Evolutionary conservation across 1,140 invertebrate species (phyloP), one percentile per base, ranked within the genome.

Genomic region (Trigoniulus corallinus): DNA sequence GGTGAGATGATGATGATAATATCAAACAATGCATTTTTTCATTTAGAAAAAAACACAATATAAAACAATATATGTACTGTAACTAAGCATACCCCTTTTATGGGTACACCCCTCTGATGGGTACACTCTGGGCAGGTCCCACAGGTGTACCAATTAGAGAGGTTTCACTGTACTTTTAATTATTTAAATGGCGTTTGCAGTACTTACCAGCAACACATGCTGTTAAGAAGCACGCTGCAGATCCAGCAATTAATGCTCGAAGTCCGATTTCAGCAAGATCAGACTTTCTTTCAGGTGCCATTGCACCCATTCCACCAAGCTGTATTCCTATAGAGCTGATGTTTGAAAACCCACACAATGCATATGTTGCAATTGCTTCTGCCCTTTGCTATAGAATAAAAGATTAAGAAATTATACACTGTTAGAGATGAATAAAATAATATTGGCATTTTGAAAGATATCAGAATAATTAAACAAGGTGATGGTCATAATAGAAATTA

Each of bases 271-370:
- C 44, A 0, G 71, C 53, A 4, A 73, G 47, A 47, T 70, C 50
- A 26, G 71, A 59, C 53, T 78, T 74, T 54, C 84, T 76, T 1
- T 76, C 69, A 0, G 92, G 92, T 0, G 84, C 80, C 68, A 98
- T 72, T 1, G 80, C 75, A 0, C 75, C 69, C n/a, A 97, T 64
- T 0, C 75, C 75, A 0, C 88, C 88, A 4, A 97, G 75, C 63
- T 88, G 77, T 40, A 94, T 89, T 2, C 89, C 92, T 24, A 96
- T 76, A 0, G 88, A 87, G 0, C 79, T 75, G 2, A 92, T 81
- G 73, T 98, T 98, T 0, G 91, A 81, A 69, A 98, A 47, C 4
- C 46, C 46, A 20, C 46, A 47, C 26, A 47, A 47, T 7, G 46
- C 46, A 20, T 47, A 47, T 7, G 46, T 47, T 25, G 46, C 46